phyloP scores from a whole-genome alignment of 2,888 invertebrate species.

The Eudemis profundana region DNA sequence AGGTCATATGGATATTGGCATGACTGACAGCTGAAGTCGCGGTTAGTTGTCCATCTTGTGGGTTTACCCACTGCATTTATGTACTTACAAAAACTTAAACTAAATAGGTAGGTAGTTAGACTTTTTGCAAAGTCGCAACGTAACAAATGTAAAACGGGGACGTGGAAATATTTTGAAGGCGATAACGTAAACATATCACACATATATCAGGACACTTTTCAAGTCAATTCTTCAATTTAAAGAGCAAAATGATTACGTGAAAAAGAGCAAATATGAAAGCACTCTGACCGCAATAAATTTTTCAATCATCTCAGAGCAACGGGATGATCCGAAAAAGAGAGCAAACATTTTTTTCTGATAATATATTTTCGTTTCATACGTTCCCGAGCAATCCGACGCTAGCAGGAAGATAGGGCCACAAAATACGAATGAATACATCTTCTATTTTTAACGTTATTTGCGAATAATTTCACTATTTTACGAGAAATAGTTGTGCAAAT shows the following conservation, averaged over 20 bases:
- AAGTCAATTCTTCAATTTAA: conserved; percentile 27
- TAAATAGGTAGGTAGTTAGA: no score
- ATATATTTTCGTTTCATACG: conserved; percentile 50
- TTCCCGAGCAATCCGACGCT: conserved; percentile 31
- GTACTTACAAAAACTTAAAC: no score
- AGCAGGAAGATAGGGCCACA: conserved; percentile 14
- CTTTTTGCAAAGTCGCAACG: no score
- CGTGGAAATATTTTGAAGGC: no score
- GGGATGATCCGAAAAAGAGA: conserved; percentile 49
- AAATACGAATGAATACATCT: conserved; percentile 29
- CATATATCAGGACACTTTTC: neutral
- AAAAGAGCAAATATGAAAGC: conserved; percentile 50
- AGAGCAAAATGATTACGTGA: conserved; percentile 49
- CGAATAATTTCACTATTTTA: conserved; percentile 19
- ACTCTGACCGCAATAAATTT: conserved; percentile 57
- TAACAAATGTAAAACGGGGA: no score
- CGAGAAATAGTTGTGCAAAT: neutral
- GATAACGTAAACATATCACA: no score
- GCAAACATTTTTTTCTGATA: conserved; percentile 50
- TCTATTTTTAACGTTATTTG: conserved; percentile 26
- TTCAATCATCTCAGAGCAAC: conserved; percentile 55
- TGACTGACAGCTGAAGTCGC: no score
- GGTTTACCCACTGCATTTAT: no score
- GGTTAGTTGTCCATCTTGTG: no score
- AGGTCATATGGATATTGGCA: no score